Base-by-base conservation (phyloP, 2,113 vertebrate species). In the Perccottus glenii region DNA sequence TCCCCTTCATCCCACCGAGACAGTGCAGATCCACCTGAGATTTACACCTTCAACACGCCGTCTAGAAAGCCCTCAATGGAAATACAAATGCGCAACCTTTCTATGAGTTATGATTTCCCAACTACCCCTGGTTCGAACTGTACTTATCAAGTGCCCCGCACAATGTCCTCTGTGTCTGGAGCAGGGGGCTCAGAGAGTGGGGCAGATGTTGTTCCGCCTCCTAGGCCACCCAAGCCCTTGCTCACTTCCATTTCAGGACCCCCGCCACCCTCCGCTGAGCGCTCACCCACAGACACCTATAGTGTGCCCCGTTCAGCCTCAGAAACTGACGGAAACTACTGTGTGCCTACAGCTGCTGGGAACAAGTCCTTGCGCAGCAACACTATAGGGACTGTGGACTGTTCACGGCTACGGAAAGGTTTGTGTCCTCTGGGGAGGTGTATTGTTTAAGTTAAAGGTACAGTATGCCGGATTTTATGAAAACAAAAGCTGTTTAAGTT, bases 81-180 rank as follows among this genome's bases (percentile, higher is more conserved):
- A 50, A 73, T 91, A 0, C 96, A 97, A 67, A 77, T 97, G 87
- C 94, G 96, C 67, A 94, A 96, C 60, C 78, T 96, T 53, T 95
- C 96, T 47, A 78, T 97, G 66, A 97, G 96, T 87, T 98, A 99
- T 0, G 98, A 99, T 87, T 94, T 99, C 91, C 98, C 96, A 11
- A 93, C 96, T 19, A 94, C 95, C 0, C 96, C 98, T 0, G 96
- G 96, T 43, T 93, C 92, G 11, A 95, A 96, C 88, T 93, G 91
- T 75, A 94, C 95, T 63, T 98, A 98, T 4, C 96, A 97, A 89
- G 93, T 97, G 64, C 98, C 96, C 42, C 93, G 97, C 78, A 95
- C 95, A 0, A 33, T 87, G 77, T 82, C 85, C 66, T 91, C 80
- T 85, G 93, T 3, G 81, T 92, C 73, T 75, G 92, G 84, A 70